Percentiles rank a stretch among this genome's conserved stretches.
Conservation (phyloP, 2,888 invertebrate genomes). For the Drosophila subsilvestris region DNA sequence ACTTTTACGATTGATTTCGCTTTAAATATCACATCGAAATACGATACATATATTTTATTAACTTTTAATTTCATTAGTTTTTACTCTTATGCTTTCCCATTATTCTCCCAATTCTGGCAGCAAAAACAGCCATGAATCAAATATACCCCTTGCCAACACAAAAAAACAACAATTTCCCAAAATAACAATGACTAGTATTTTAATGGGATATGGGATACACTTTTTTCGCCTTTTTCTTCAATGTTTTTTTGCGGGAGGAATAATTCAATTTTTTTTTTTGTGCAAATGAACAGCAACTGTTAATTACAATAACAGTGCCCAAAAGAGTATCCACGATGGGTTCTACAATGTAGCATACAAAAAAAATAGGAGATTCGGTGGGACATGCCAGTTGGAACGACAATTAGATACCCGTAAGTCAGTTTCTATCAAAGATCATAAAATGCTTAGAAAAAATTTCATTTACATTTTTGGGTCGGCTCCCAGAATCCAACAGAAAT, state of each 20-base stretch:
- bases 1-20: no score
- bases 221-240: background rate
- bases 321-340: constrained; percentile 26
- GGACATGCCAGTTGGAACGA: background rate
- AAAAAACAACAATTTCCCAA: background rate
- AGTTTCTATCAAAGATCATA: background rate
- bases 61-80: background rate
- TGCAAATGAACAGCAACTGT: constrained; percentile 40
- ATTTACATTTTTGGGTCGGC: background rate
- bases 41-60: background rate
- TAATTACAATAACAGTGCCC: constrained; percentile 65
- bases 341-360: constrained; percentile 14
- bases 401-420: background rate
- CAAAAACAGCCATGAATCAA: background rate
- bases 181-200: constrained; percentile 1
- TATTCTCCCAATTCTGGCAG: background rate
- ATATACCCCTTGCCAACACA: background rate
- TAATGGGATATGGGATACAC: no score
- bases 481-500: background rate
- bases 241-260: background rate
- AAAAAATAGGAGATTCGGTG: background rate
- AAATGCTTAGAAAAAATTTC: background rate
- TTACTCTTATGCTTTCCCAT: background rate
- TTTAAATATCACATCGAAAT: background rate
- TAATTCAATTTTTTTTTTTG: background rate